Percentiles rank a stretch among this genome's conserved stretches.
Evolutionary conservation across 2,797 vertebrate genomes (phyloP).

Genomic region (Chelon labrosus): DNA sequence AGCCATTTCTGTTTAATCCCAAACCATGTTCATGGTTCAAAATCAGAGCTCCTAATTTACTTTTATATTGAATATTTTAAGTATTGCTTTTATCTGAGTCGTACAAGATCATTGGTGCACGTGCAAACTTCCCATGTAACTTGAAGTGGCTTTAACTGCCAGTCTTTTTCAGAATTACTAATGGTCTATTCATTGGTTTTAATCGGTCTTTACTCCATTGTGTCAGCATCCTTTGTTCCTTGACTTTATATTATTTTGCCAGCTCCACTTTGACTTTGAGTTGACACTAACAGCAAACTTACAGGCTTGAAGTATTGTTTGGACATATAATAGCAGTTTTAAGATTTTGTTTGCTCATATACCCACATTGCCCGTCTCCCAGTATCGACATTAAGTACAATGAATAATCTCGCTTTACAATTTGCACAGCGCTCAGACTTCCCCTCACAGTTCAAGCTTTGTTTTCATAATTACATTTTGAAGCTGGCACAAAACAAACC

Average conservation of each 20-base stretch:
- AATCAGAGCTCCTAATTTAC: not conserved
- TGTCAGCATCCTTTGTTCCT: slow-evolving; percentile 66
- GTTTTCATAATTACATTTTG: slow-evolving; percentile 78
- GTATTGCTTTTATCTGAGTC: slow-evolving; percentile 15
- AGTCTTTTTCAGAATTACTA: slow-evolving; percentile 57
- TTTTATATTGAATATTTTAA: not conserved
- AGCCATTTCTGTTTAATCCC: slow-evolving; percentile 1
- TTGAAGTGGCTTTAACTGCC: slow-evolving; percentile 48
- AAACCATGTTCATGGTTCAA: slow-evolving; percentile 7
- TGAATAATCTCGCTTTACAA: slow-evolving; percentile 67
- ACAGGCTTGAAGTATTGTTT: slow-evolving; percentile 61
- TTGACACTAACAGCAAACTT: slow-evolving; percentile 64
- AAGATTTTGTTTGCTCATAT: slow-evolving; percentile 64
- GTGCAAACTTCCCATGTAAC: slow-evolving; percentile 26
- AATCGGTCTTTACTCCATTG: slow-evolving; percentile 61
- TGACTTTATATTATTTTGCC: slow-evolving; percentile 65
- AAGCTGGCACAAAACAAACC: slow-evolving; percentile 57
- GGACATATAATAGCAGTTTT: slow-evolving; percentile 51
- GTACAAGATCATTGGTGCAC: not conserved
- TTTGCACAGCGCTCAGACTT: slow-evolving; percentile 57
- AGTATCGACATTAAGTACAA: slow-evolving; percentile 55
- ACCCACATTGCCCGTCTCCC: slow-evolving; percentile 48
- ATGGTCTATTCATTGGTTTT: slow-evolving; percentile 62
- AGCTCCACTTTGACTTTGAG: slow-evolving; percentile 79
- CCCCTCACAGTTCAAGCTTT: slow-evolving; percentile 66